These are phyloP conservation scores for Sinohyriopsis cumingii DNA, from an alignment of 2,888 invertebrate species.

Conservation along the genomic window DNA sequence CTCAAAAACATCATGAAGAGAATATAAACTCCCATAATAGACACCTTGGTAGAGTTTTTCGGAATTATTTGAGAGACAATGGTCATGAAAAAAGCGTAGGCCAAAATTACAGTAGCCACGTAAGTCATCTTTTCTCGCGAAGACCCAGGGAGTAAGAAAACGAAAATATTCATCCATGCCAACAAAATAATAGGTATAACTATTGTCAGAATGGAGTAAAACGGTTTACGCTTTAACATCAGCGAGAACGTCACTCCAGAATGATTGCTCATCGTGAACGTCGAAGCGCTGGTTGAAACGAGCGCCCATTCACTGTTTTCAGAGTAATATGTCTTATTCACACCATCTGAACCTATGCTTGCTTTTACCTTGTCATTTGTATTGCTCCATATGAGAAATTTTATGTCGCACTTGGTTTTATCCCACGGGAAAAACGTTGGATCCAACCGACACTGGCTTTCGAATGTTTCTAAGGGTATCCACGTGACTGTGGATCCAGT, in stretches of 20 bases:
- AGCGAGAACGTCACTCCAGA: constrained; percentile 10
- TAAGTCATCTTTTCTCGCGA: constrained; percentile 21
- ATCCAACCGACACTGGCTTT: constrained; percentile 39
- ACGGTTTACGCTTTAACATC: constrained; percentile 10
- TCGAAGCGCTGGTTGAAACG: constrained; percentile 12
- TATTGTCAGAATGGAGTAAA: constrained; percentile 15
- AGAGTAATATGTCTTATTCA: constrained; percentile 11
- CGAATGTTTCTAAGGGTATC: constrained; percentile 40
- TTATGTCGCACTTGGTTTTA: constrained; percentile 38
- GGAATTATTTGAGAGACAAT: constrained; percentile 15
- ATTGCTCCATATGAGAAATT: constrained; percentile 45
- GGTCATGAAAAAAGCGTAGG: constrained; percentile 21
- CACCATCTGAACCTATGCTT: constrained; percentile 1
- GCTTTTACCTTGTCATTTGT: constrained; percentile 25
- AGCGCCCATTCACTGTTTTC: constrained; percentile 42
- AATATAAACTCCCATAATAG: constrained; percentile 6
- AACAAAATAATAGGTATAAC: constrained; percentile 16
- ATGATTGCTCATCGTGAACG: neutral
- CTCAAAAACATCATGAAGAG: neutral
- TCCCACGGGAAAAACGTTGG: constrained; percentile 45
- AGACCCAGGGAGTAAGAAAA: constrained; percentile 15
- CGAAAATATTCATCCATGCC: constrained; percentile 8
- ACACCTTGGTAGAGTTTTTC: constrained; percentile 7
- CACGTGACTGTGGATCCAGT: constrained; percentile 22
- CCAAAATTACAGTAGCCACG: constrained; percentile 13